Evolutionary conservation across 2,113 vertebrate species (phyloP).

Genomic region (Corapipo altera): DNA sequence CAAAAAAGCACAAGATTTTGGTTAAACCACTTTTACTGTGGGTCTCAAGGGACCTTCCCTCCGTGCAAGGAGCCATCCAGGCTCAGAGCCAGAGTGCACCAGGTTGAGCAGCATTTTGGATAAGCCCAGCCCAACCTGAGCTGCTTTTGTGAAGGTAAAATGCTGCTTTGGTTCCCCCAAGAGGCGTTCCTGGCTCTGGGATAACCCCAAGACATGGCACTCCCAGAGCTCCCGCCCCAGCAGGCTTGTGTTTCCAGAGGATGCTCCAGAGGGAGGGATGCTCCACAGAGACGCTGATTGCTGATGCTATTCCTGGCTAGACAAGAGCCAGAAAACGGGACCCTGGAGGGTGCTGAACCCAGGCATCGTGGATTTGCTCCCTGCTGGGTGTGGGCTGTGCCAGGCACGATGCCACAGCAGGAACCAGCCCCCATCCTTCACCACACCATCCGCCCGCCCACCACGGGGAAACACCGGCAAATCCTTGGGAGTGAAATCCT

Average conservation of each 20-base stretch:
- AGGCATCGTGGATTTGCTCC: not conserved
- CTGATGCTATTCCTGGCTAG: not conserved
- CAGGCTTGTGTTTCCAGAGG: not conserved
- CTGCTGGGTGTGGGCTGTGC: not conserved
- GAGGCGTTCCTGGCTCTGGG: not conserved
- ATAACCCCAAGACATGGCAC: not conserved
- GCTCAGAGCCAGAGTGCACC: rapidly evolving
- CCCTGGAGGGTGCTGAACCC: not conserved
- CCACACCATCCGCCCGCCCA: rapidly evolving
- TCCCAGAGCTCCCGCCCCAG: not conserved
- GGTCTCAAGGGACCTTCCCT: not conserved
- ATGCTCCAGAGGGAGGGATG: not conserved
- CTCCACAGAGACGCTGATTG: rapidly evolving
- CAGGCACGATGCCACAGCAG: not conserved
- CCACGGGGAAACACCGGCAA: not conserved
- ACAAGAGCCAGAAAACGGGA: not conserved
- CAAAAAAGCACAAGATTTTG: not conserved
- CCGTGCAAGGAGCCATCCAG: rapidly evolving
- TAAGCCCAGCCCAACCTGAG: not conserved
- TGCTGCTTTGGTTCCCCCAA: not conserved
- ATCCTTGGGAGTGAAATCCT: not conserved
- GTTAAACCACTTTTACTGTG: not conserved
- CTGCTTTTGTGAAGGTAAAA: not conserved
- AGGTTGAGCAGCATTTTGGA: not conserved
- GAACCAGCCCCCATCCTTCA: not conserved